Percentiles rank a stretch among this genome's conserved stretches.
Conservation (phyloP, 2,797 vertebrate genomes). For the Somateria mollissima region DNA sequence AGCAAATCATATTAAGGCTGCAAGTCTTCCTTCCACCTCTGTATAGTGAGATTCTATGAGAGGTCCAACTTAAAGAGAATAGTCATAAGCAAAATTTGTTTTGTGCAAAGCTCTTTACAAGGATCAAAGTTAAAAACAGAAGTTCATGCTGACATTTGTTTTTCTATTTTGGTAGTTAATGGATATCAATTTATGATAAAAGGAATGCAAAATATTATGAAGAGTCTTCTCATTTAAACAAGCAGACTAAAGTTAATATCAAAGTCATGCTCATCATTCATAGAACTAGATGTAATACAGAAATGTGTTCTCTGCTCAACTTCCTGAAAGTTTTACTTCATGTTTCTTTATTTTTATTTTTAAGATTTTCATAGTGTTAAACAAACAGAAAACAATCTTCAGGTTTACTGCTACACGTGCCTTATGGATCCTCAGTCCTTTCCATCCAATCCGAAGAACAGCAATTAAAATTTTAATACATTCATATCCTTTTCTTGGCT, state of each 20-base stretch:
- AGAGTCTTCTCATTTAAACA: not conserved
- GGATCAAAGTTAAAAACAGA: not conserved
- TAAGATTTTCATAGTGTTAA: slow-evolving; percentile 95
- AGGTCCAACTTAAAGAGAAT: not conserved
- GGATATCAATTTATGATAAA: not conserved
- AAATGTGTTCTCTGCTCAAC: not conserved
- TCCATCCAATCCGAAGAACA: slow-evolving; percentile 88
- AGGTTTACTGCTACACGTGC: slow-evolving; percentile 95
- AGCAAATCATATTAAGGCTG: not conserved
- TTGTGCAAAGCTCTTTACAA: not conserved
- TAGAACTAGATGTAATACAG: not conserved
- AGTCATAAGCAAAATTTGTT: not conserved
- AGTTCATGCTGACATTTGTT: not conserved
- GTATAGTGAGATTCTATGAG: not conserved
- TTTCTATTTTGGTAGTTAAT: not conserved
- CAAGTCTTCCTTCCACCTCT: not conserved
- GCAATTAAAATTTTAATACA: slow-evolving; percentile 93
- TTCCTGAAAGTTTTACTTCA: not conserved
- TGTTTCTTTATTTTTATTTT: not conserved
- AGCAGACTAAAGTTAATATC: not conserved
- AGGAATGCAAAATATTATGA: not conserved
- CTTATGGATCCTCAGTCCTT: slow-evolving; percentile 92
- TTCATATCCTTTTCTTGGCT: slow-evolving; percentile 90
- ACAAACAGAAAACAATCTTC: slow-evolving; percentile 96
- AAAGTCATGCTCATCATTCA: not conserved